A percentile compares a stretch with the other conserved stretches of the same genome.
phyloP scores from a whole-genome alignment of 2,888 invertebrate species.

The Nymphalis urticae region DNA sequence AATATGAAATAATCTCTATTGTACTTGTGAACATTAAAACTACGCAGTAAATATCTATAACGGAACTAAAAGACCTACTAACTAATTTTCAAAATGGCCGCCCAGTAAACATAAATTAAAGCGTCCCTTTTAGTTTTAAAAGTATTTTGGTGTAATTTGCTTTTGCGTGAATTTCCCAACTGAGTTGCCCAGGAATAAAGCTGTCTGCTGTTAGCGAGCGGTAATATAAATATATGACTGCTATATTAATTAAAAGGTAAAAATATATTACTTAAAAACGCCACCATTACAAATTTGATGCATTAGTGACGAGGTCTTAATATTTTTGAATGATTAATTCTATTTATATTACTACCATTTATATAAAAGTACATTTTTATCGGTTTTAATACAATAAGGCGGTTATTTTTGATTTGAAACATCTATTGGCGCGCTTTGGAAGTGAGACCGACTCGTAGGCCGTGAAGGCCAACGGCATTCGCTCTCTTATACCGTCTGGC shows the following conservation, averaged over 20 bases:
- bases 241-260: neutral
- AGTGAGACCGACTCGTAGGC: no score
- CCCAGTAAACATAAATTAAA: conserved; percentile 24
- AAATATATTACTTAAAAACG: neutral
- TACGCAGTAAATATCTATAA: no score
- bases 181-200: conserved; percentile 14
- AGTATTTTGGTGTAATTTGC: conserved; percentile 32
- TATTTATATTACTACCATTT: no score
- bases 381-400: no score
- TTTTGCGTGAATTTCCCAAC: conserved; percentile 21
- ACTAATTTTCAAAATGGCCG: conserved; percentile 32
- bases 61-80: conserved; percentile 14
- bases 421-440: no score
- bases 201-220: conserved; percentile 3
- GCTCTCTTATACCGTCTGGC: no score
- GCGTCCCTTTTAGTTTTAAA: conserved; percentile 36
- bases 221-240: neutral
- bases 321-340: neutral
- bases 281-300: neutral
- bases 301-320: no score
- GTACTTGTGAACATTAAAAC: no score
- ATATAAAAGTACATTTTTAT: no score
- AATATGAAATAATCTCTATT: no score
- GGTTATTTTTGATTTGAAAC: no score
- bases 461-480: no score